These are phyloP conservation scores for Asbolus verrucosus DNA, from an alignment of 1,140 invertebrate species.

Conservation along the genomic window DNA sequence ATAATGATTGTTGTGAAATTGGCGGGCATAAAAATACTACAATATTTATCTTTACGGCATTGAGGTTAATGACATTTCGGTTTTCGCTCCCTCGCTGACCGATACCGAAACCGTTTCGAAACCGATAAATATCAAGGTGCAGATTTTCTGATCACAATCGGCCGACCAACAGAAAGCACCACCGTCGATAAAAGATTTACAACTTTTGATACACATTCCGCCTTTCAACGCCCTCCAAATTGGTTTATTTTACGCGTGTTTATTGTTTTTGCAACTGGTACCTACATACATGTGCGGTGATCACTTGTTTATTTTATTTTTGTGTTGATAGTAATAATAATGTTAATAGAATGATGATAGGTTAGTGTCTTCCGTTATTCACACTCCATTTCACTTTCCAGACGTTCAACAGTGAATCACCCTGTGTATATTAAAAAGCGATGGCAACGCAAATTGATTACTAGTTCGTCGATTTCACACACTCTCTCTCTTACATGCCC, in stretches of 20 bases:
- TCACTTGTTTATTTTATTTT: constrained; percentile 9
- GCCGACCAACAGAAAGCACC: too few relatives aligned
- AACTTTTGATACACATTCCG: too few relatives aligned
- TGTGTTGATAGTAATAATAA: neutral
- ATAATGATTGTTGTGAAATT: constrained; percentile 39
- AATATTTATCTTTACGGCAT: constrained; percentile 20
- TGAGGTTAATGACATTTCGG: constrained; percentile 42
- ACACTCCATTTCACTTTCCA: too few relatives aligned
- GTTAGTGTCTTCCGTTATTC: too few relatives aligned
- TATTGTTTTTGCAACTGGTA: constrained; percentile 2
- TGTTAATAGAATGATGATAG: constrained; percentile 5
- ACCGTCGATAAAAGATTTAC: too few relatives aligned
- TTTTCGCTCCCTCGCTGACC: too few relatives aligned
- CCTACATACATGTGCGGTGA: constrained; percentile 2
- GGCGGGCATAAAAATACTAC: constrained; percentile 10
- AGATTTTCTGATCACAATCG: constrained; percentile 9
- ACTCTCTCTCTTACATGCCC: too few relatives aligned
- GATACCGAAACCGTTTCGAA: too few relatives aligned
- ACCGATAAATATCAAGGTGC: neutral
- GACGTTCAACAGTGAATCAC: too few relatives aligned
- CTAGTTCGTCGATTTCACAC: too few relatives aligned
- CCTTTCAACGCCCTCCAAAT: constrained; percentile 8
- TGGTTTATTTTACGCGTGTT: constrained; percentile 23
- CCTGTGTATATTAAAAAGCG: too few relatives aligned
- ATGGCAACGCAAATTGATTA: too few relatives aligned